A percentile compares a stretch with the other conserved stretches of the same genome.
Evolutionary conservation across 2,113 vertebrate species (phyloP).

Genomic region (Centrocercus urophasianus): DNA sequence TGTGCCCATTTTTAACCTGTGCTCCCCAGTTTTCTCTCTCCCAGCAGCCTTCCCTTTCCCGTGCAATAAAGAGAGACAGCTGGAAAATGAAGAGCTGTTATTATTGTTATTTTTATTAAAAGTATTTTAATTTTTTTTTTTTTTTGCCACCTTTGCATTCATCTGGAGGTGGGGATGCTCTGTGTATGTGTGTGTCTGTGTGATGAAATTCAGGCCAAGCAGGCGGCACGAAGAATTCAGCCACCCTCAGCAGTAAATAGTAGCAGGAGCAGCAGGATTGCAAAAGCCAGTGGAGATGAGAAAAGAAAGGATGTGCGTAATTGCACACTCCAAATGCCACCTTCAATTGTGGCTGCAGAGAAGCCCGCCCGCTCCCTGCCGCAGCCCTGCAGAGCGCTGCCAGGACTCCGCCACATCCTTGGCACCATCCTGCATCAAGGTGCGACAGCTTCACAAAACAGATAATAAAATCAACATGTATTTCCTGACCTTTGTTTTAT

Average conservation of each 20-base stretch:
- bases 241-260: conserved; percentile 61
- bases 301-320: neutral
- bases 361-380: neutral
- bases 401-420: neutral
- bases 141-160: neutral
- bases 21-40: neutral
- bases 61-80: neutral
- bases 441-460: rapidly evolving
- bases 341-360: neutral
- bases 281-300: conserved; percentile 27
- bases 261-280: conserved; percentile 51
- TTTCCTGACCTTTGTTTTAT: neutral
- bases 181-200: neutral
- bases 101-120: neutral
- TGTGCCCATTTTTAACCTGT: rapidly evolving
- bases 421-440: neutral
- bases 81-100: conserved; percentile 8
- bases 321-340: neutral
- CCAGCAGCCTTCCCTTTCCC: neutral
- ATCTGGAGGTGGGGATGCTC: conserved; percentile 5
- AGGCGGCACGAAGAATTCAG: conserved; percentile 43
- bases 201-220: conserved; percentile 60
- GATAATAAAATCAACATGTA: rapidly evolving
- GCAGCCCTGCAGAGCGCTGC: neutral
- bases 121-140: neutral